Evolutionary conservation across 2,888 invertebrate species (phyloP).

Genomic region (Thymelicus sylvestris): DNA sequence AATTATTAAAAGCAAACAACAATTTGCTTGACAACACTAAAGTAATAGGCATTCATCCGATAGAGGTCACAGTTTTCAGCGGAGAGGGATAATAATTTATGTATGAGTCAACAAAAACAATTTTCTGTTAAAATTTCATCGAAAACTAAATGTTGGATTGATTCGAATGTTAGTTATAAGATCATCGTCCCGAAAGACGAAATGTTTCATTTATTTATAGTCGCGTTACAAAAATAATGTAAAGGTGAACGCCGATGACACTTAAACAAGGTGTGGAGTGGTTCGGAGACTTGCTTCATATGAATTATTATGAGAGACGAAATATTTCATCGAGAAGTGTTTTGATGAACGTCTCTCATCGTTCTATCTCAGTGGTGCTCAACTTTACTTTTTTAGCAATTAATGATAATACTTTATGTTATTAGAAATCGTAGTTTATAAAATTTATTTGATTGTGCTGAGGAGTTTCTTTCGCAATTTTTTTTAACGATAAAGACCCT

Average conservation of each 20-base stretch:
- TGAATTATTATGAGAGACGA: conserved; percentile 66
- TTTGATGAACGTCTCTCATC: conserved; percentile 60
- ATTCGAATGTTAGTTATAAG: background rate
- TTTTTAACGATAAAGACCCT: no score
- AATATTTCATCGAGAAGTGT: conserved; percentile 69
- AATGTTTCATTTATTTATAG: conserved; percentile 49
- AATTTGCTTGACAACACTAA: conserved; percentile 3
- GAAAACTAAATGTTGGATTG: background rate
- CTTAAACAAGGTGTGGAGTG: conserved; percentile 69
- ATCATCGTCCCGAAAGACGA: conserved; percentile 4
- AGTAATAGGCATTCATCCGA: background rate
- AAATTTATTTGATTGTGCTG: no score
- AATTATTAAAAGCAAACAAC: conserved; percentile 30
- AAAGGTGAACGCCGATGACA: conserved; percentile 63
- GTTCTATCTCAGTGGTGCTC: conserved; percentile 32
- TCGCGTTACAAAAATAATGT: conserved; percentile 65
- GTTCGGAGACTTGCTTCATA: conserved; percentile 57
- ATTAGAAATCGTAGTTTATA: no score
- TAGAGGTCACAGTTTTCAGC: background rate
- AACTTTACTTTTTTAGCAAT: background rate
- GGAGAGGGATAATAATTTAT: no score
- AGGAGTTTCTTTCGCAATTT: no score
- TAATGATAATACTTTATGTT: no score
- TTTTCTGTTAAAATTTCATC: background rate
- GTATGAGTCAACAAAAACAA: no score